Conservation (phyloP, 2,888 invertebrate genomes). For the Drosophila pullipes region DNA sequence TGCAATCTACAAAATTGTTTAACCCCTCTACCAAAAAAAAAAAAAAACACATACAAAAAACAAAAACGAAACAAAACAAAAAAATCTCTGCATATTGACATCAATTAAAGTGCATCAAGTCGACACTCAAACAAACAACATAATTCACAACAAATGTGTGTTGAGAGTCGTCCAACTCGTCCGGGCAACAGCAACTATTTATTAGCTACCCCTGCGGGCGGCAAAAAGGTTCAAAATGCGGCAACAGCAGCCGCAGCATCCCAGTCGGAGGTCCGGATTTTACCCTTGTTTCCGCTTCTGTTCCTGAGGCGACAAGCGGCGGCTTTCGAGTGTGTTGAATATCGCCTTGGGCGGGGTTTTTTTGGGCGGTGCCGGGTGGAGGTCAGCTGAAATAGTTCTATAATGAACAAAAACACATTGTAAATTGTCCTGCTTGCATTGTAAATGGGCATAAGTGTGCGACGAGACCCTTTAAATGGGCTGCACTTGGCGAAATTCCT, state of each 20-base stretch:
- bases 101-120: constrained; percentile 83
- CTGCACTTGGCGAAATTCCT: constrained; percentile 49
- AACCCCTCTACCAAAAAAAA: constrained; percentile 11
- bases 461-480: constrained; percentile 21
- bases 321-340: constrained; percentile 66
- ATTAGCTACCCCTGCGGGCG: constrained; percentile 70
- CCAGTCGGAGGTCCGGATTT: constrained; percentile 54
- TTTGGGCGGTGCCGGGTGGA: constrained; percentile 58
- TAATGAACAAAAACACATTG: constrained; percentile 81
- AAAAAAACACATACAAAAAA: background rate
- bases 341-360: constrained; percentile 58
- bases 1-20: constrained; percentile 54
- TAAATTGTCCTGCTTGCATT: constrained; percentile 77
- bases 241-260: constrained; percentile 66
- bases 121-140: constrained; percentile 81
- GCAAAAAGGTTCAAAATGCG: constrained; percentile 59
- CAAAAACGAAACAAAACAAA: constrained; percentile 8
- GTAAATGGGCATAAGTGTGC: constrained; percentile 73
- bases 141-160: constrained; percentile 81
- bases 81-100: constrained; percentile 80
- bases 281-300: constrained; percentile 64
- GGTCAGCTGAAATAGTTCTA: constrained; percentile 77
- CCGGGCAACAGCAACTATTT: constrained; percentile 67
- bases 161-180: constrained; percentile 60
- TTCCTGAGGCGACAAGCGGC: constrained; percentile 71